Percentiles rank a stretch among this genome's conserved stretches.
Evolutionary conservation across 2,888 invertebrate species (phyloP).

Genomic region (Globia sparganii): DNA sequence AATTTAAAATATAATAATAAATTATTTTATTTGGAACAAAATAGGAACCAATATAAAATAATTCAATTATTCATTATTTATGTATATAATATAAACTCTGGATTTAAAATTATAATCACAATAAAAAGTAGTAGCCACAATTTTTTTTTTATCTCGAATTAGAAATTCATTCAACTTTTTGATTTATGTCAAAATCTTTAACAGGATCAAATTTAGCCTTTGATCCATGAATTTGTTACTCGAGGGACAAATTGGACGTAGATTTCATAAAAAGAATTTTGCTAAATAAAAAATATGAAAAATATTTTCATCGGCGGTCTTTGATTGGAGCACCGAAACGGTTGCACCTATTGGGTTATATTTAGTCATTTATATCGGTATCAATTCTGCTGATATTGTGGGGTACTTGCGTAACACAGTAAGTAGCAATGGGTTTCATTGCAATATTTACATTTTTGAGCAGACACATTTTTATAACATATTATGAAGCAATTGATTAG

Average conservation of each 20-base stretch:
- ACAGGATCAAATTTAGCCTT: conserved; percentile 47
- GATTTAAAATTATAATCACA: background rate
- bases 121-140: background rate
- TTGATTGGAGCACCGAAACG: background rate
- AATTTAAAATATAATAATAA: too few relatives aligned
- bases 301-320: conserved; percentile 9
- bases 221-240: conserved; percentile 45
- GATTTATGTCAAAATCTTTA: conserved; percentile 41
- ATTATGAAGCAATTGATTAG: too few relatives aligned
- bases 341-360: background rate
- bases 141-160: background rate
- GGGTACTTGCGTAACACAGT: background rate
- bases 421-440: too few relatives aligned
- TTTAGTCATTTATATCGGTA: background rate
- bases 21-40: too few relatives aligned
- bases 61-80: too few relatives aligned
- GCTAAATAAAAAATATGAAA: conserved; percentile 1
- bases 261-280: conserved; percentile 29
- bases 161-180: conserved; percentile 43
- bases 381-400: background rate
- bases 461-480: too few relatives aligned
- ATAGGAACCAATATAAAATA: too few relatives aligned
- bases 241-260: conserved; percentile 38
- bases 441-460: background rate
- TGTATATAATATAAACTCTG: background rate